These are phyloP conservation scores for Thelaira solivaga DNA, from an alignment of 2,888 invertebrate genomes.

Conservation along the genomic window DNA sequence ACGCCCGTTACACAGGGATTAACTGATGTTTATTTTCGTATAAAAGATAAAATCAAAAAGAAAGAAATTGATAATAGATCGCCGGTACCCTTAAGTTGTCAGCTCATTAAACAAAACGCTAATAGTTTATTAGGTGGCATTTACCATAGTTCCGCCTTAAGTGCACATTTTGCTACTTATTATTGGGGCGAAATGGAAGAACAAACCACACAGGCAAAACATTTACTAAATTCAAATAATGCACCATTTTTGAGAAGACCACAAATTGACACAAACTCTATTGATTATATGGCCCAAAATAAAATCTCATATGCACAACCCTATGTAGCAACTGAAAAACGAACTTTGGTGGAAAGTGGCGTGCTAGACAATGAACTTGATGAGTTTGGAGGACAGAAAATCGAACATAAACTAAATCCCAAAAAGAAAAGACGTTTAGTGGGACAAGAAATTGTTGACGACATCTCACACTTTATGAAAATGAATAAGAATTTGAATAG, in stretches of 20 bases:
- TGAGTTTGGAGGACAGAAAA: conserved; percentile 29
- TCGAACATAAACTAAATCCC: conserved; percentile 59
- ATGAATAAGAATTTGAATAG: conserved; percentile 41
- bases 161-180: conserved; percentile 72
- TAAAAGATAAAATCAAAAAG: conserved; percentile 69
- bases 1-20: conserved; percentile 72
- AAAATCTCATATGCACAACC: conserved; percentile 69
- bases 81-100: conserved; percentile 73
- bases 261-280: conserved; percentile 64
- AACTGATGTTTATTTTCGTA: conserved; percentile 72
- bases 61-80: conserved; percentile 64
- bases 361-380: conserved; percentile 35
- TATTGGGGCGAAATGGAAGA: conserved; percentile 66
- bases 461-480: conserved; percentile 61
- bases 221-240: conserved; percentile 68
- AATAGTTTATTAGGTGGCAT: conserved; percentile 70
- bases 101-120: conserved; percentile 71
- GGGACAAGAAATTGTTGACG: conserved; percentile 58
- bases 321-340: conserved; percentile 68
- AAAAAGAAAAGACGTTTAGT: conserved; percentile 63
- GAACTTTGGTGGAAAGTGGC: conserved; percentile 62
- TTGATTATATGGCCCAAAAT: conserved; percentile 54
- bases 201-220: conserved; percentile 38
- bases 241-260: conserved; percentile 73
- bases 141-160: conserved; percentile 72